Percentiles rank a stretch among this genome's conserved stretches.
Conservation (phyloP, 2,113 vertebrate species). For the Channa argus region DNA sequence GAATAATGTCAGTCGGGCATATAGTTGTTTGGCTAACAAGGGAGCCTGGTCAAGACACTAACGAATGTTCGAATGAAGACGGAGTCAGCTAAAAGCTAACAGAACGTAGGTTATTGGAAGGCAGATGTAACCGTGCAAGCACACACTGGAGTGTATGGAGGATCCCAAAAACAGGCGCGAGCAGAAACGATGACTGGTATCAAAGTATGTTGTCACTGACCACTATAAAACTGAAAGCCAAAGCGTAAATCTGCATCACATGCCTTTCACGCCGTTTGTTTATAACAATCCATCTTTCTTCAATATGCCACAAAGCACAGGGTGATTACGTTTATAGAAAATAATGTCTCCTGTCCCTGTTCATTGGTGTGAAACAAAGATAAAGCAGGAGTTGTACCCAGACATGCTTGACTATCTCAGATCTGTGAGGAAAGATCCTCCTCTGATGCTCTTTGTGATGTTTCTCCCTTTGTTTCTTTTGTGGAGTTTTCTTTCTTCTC, state of each 20-base stretch:
- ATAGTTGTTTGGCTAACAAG: slow-evolving; percentile 69
- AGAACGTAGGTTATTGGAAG: slow-evolving; percentile 41
- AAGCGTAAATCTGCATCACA: neutral
- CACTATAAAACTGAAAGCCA: neutral
- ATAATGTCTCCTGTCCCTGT: neutral
- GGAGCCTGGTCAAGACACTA: slow-evolving; percentile 57
- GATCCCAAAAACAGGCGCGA: slow-evolving; percentile 20
- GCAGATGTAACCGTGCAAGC: neutral
- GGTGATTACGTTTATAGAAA: neutral
- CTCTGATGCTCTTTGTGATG: neutral
- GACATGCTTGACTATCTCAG: slow-evolving; percentile 23
- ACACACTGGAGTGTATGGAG: slow-evolving; percentile 8
- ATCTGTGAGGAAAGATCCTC: slow-evolving; percentile 3
- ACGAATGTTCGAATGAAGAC: slow-evolving; percentile 63
- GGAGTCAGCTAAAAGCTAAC: slow-evolving; percentile 56
- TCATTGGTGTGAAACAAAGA: slow-evolving; percentile 24
- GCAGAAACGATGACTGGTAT: slow-evolving; percentile 2
- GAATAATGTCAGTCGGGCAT: slow-evolving; percentile 70
- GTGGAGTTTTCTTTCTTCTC: too few species aligned
- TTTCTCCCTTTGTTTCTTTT: neutral
- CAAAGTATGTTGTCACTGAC: slow-evolving; percentile 3
- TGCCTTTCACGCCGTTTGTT: neutral
- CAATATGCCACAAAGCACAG: neutral
- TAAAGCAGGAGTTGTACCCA: slow-evolving; percentile 1
- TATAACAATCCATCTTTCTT: slow-evolving; percentile 3